Evolutionary conservation across 2,113 vertebrate genomes (phyloP).

Genomic region (Cavia aperea): DNA sequence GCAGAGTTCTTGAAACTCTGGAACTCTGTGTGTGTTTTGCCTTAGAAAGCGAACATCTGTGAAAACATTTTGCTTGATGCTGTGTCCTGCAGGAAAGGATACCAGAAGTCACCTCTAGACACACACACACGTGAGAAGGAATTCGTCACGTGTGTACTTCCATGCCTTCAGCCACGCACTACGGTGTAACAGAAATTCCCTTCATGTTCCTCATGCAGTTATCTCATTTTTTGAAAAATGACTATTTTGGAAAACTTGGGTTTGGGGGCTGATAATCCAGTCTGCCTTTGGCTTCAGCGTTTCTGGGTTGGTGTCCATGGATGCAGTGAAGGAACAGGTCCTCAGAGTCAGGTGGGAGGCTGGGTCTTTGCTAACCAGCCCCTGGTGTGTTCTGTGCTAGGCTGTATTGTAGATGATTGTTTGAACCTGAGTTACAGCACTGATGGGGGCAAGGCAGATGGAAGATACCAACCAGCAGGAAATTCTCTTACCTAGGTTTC

Average conservation of each 20-base stretch:
- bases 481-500: background rate
- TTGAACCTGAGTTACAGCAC: background rate
- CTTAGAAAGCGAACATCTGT: background rate
- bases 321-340: background rate
- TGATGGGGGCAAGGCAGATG: background rate
- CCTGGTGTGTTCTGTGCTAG: background rate
- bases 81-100: background rate
- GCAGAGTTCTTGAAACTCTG: background rate
- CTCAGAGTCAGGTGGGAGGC: background rate
- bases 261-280: background rate
- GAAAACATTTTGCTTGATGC: background rate
- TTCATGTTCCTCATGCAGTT: background rate
- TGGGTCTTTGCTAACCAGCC: background rate
- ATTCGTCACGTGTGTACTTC: background rate
- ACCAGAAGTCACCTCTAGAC: background rate
- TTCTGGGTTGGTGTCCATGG: background rate
- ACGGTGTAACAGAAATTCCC: background rate
- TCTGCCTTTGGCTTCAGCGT: background rate
- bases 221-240: background rate
- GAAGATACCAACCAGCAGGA: background rate
- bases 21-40: background rate
- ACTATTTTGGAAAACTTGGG: background rate
- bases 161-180: too few relatives aligned
- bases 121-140: background rate
- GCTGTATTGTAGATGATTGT: background rate